These are phyloP conservation scores for Cryptoprocta ferox DNA, from an alignment of 2,797 vertebrate species.

Conservation along the genomic window DNA sequence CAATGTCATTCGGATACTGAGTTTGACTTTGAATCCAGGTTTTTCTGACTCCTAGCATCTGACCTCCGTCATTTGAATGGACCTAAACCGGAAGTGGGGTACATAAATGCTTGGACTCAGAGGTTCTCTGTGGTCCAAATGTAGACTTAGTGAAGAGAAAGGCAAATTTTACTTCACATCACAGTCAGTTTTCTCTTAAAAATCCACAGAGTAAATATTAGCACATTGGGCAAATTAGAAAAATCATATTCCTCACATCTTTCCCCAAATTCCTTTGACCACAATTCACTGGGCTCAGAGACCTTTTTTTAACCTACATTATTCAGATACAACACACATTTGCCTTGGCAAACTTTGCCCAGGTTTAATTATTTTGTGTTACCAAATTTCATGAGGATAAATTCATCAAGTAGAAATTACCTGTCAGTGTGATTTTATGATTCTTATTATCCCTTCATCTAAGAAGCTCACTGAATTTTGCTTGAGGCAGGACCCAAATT, in stretches of 20 bases:
- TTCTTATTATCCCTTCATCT: constrained; percentile 75
- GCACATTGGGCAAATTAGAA: constrained; percentile 72
- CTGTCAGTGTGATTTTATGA: constrained; percentile 78
- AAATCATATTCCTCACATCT: constrained; percentile 69
- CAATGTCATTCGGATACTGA: not conserved
- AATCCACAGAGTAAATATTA: constrained; percentile 80
- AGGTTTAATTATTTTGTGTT: constrained; percentile 66
- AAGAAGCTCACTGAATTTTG: constrained; percentile 79
- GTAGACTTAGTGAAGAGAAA: constrained; percentile 5
- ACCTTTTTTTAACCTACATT: not conserved
- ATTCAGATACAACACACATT: constrained; percentile 55
- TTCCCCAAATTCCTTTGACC: not conserved
- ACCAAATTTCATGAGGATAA: constrained; percentile 71
- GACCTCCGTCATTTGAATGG: not conserved
- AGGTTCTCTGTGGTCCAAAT: not conserved
- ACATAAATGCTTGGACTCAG: not conserved
- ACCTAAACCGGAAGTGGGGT: not conserved
- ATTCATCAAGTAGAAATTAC: constrained; percentile 82
- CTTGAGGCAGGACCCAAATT: constrained; percentile 76
- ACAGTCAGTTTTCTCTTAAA: constrained; percentile 55
- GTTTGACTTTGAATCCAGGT: not conserved
- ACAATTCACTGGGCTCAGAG: not conserved
- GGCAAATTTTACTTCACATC: constrained; percentile 63
- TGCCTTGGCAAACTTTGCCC: constrained; percentile 42
- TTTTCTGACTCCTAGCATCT: not conserved